Percentiles rank a stretch among this genome's conserved stretches.
phyloP scores from a whole-genome alignment of 2,113 vertebrate genomes.

The Rynchops niger region DNA sequence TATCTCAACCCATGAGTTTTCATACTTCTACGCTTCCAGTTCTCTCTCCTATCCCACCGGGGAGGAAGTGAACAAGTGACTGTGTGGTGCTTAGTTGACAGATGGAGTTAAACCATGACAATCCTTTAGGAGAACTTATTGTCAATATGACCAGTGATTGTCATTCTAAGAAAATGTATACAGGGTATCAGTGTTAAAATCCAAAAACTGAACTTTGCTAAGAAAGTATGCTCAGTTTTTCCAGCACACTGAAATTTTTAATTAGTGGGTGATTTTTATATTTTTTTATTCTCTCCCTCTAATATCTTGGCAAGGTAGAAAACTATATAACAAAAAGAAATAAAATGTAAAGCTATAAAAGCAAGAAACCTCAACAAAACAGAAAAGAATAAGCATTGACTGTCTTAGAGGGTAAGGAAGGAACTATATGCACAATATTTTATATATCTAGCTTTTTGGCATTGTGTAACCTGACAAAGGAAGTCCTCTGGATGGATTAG shows the following conservation, averaged over 20 bases:
- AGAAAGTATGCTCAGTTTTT: neutral
- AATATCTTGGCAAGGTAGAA: neutral
- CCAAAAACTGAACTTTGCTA: neutral
- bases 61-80: rapidly evolving
- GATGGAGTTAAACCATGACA: neutral
- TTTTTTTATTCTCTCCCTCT: neutral
- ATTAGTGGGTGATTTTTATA: neutral
- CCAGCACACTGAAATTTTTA: neutral
- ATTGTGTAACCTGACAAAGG: neutral
- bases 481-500: neutral
- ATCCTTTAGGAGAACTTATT: neutral
- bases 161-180: neutral
- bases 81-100: neutral
- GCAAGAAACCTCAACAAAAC: neutral
- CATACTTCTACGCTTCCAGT: neutral
- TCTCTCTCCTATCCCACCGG: neutral
- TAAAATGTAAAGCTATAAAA: neutral
- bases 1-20: neutral
- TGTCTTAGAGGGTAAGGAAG: neutral
- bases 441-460: neutral
- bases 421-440: neutral
- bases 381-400: neutral
- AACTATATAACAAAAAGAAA: neutral
- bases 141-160: neutral
- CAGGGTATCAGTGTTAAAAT: neutral